Percentiles rank a stretch among this genome's conserved stretches.
Evolutionary conservation across 2,888 invertebrate genomes (phyloP).

Genomic region (Tortricodes alternella): DNA sequence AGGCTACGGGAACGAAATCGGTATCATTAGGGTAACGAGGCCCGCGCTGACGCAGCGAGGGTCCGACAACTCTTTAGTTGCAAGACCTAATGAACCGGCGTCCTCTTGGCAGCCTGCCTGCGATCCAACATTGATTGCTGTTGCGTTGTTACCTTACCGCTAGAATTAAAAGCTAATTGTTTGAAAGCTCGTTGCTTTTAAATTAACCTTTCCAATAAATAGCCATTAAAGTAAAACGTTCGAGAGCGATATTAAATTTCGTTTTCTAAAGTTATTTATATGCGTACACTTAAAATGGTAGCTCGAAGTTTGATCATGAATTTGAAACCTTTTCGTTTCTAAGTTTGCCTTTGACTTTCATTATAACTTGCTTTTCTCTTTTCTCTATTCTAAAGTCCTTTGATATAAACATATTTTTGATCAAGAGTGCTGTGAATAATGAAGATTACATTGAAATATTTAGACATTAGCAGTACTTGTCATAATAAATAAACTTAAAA

Average conservation of each 20-base stretch:
- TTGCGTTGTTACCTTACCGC: conserved; percentile 47
- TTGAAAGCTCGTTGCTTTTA: conserved; percentile 17
- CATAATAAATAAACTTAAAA: too few species aligned
- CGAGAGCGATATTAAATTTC: too few species aligned
- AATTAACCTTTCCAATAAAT: conserved; percentile 1
- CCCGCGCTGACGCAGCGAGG: conserved; percentile 68
- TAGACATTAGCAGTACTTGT: too few species aligned
- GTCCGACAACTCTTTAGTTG: conserved; percentile 66
- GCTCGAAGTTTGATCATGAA: conserved; percentile 18
- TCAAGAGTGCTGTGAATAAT: too few species aligned
- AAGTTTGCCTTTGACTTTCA: conserved; percentile 9
- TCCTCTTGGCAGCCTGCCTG: conserved; percentile 59
- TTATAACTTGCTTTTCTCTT: conserved; percentile 1
- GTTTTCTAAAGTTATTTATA: background rate
- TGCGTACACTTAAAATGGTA: conserved; percentile 10
- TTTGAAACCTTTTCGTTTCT: conserved; percentile 26
- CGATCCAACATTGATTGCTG: conserved; percentile 50
- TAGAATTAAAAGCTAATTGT: conserved; percentile 46
- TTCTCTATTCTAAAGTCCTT: background rate
- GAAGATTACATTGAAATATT: too few species aligned
- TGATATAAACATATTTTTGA: background rate
- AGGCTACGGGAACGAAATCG: conserved; percentile 72
- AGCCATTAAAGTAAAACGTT: conserved; percentile 8
- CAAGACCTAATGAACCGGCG: conserved; percentile 73
- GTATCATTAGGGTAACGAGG: conserved; percentile 80